phyloP scores from a whole-genome alignment of 2,113 vertebrate species.

The Malurus alboscapulatus region DNA sequence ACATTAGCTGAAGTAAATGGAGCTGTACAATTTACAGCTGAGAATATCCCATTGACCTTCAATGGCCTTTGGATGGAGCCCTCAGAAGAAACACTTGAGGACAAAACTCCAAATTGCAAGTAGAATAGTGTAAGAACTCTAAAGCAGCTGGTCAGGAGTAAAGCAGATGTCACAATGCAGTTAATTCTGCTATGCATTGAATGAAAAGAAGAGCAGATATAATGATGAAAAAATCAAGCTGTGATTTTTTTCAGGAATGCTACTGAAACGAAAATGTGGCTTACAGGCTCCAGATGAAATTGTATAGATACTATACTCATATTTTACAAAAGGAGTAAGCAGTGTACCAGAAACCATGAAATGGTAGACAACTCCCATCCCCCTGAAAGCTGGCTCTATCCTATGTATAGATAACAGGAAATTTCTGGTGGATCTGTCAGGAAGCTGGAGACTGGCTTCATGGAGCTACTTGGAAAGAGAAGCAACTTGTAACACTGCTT shows the following conservation, averaged over 20 bases:
- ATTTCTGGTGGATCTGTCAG: background rate
- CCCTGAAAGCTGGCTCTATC: background rate
- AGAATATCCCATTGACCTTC: conserved; percentile 4
- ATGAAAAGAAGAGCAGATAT: background rate
- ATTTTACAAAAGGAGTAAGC: background rate
- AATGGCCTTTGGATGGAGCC: background rate
- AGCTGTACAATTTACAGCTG: background rate
- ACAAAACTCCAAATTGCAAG: background rate
- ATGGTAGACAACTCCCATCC: background rate
- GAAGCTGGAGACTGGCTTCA: background rate
- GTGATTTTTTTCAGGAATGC: background rate
- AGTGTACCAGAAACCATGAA: background rate
- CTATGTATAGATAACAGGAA: background rate
- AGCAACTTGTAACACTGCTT: background rate
- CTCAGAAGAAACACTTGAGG: background rate
- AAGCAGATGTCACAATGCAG: background rate
- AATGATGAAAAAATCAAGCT: background rate
- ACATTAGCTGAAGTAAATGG: background rate
- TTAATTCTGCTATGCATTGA: background rate
- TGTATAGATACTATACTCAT: background rate
- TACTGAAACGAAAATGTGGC: background rate
- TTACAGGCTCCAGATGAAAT: background rate
- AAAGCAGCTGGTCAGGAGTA: background rate
- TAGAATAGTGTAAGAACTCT: background rate
- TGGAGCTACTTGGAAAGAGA: background rate